Conservation (phyloP, 2,888 invertebrate genomes). For the Volucella zonaria region DNA sequence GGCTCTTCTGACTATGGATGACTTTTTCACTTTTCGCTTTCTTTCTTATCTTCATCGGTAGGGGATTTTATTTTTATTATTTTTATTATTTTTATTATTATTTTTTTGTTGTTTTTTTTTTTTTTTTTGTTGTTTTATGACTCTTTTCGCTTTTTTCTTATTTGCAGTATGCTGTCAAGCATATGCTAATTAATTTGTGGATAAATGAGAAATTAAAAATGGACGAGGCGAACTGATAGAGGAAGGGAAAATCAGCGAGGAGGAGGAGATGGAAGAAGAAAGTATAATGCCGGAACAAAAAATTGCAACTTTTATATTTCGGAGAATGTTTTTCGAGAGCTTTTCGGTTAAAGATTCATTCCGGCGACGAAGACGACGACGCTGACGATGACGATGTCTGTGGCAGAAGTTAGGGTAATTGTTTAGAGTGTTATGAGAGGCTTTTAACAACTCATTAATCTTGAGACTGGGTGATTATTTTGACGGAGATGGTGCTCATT, state of each 20-base stretch:
- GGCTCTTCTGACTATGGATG: slow-evolving; percentile 37
- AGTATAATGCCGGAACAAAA: slow-evolving; percentile 52
- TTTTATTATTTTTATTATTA: background rate
- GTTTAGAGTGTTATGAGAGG: too few species aligned
- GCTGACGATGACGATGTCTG: too few species aligned
- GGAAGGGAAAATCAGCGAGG: background rate
- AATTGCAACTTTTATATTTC: slow-evolving; percentile 36
- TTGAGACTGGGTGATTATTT: too few species aligned
- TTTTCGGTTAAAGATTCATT: too few species aligned
- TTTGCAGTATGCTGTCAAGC: slow-evolving; percentile 57
- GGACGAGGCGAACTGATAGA: slow-evolving; percentile 23
- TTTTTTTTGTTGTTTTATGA: slow-evolving; percentile 42
- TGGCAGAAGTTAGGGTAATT: too few species aligned
- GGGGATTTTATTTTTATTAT: background rate
- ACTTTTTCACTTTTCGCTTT: slow-evolving; percentile 64
- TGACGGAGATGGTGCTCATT: too few species aligned
- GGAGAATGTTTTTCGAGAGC: too few species aligned
- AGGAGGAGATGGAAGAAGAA: slow-evolving; percentile 12
- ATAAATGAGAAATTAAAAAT: slow-evolving; percentile 71
- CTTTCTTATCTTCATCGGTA: slow-evolving; percentile 18
- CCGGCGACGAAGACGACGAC: too few species aligned
- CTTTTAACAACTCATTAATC: too few species aligned
- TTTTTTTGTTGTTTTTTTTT: slow-evolving; percentile 12
- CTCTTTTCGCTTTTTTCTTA: slow-evolving; percentile 41
- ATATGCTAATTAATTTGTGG: slow-evolving; percentile 71